Evolutionary conservation across 2,888 invertebrate genomes (phyloP).

Genomic region (Erebia aethiops): DNA sequence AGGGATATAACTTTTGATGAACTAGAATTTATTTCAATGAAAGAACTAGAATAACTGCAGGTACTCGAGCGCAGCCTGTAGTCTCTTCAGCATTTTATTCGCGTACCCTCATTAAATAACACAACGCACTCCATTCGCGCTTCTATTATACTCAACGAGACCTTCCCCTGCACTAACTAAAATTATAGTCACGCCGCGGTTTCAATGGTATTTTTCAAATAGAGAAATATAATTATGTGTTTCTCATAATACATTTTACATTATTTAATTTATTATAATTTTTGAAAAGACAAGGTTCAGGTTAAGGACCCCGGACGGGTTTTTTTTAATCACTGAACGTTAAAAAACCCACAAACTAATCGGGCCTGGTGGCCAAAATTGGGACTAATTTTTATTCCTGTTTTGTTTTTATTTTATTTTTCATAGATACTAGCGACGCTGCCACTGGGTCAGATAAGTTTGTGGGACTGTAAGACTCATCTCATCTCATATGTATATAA

Average conservation of each 20-base stretch:
- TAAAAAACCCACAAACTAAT: too few relatives aligned
- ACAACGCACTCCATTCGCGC: constrained; percentile 31
- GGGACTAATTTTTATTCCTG: too few relatives aligned
- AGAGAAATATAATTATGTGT: constrained; percentile 3
- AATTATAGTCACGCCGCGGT: constrained; percentile 4
- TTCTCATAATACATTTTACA: background rate
- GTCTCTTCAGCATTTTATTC: constrained; percentile 23
- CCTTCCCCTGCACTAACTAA: constrained; percentile 23
- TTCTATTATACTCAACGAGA: constrained; percentile 31
- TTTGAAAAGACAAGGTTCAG: too few relatives aligned
- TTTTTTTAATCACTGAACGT: too few relatives aligned
- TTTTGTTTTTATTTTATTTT: too few relatives aligned
- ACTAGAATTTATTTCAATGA: background rate
- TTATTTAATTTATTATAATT: background rate
- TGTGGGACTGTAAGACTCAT: too few relatives aligned
- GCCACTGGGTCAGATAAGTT: too few relatives aligned
- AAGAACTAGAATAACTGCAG: constrained; percentile 11
- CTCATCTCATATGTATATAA: too few relatives aligned
- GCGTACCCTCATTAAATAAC: constrained; percentile 33
- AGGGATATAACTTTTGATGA: background rate
- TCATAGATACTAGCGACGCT: too few relatives aligned
- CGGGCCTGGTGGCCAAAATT: too few relatives aligned
- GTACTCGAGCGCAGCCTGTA: constrained; percentile 2
- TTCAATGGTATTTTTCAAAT: background rate
- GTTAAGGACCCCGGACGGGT: too few relatives aligned